phyloP scores from a whole-genome alignment of 1,140 invertebrate species.

The Drosophila azteca region DNA sequence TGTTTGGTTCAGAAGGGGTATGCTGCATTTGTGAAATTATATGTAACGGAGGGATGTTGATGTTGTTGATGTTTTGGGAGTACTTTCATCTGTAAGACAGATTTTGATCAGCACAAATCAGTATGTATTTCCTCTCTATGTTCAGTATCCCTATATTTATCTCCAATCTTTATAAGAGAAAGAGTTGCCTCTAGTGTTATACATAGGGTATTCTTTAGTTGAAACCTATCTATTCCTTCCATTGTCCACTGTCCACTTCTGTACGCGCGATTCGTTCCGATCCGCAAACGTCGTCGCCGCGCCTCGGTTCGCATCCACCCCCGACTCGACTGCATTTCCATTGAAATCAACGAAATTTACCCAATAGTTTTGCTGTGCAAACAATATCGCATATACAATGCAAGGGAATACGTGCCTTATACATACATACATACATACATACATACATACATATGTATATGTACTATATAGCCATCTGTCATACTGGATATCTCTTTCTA shows the following conservation, averaged over 20 bases:
- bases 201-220: too few species aligned
- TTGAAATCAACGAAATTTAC: slow-evolving; percentile 59
- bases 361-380: slow-evolving; percentile 62
- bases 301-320: neutral
- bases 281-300: neutral
- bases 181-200: too few species aligned
- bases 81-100: too few species aligned
- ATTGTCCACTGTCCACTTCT: neutral
- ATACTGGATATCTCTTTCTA: neutral
- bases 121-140: too few species aligned
- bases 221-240: neutral
- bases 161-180: too few species aligned
- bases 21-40: too few species aligned
- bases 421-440: slow-evolving; percentile 6
- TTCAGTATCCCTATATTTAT: too few species aligned
- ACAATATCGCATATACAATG: slow-evolving; percentile 45
- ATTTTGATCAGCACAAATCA: too few species aligned
- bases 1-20: too few species aligned
- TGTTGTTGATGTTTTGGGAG: too few species aligned
- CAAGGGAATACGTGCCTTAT: slow-evolving; percentile 1
- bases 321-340: slow-evolving; percentile 43
- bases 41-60: too few species aligned
- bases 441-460: slow-evolving; percentile 10
- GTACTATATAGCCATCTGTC: slow-evolving; percentile 17
- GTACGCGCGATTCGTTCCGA: too few species aligned